phyloP scores from a whole-genome alignment of 2,113 vertebrate species.

The Neopipo cinnamomea region DNA sequence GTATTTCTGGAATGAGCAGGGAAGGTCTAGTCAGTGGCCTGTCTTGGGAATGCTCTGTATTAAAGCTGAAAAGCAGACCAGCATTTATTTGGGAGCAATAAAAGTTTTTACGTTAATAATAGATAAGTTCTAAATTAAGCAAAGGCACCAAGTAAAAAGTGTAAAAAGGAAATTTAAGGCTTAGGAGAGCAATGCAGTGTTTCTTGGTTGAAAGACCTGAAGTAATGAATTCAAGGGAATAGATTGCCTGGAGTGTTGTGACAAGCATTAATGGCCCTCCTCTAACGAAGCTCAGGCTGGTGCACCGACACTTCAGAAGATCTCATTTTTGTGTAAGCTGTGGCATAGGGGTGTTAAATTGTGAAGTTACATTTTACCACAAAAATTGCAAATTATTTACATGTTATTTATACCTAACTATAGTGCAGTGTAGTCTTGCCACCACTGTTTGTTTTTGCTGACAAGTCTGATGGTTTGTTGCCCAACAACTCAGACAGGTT shows the following conservation, averaged over 20 bases:
- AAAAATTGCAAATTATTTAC: constrained; percentile 53
- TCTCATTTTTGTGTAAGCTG: constrained; percentile 20
- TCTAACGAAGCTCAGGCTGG: not conserved
- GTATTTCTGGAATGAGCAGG: constrained; percentile 23
- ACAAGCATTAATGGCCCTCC: not conserved
- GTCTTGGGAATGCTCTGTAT: not conserved
- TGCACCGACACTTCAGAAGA: not conserved
- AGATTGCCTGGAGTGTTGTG: not conserved
- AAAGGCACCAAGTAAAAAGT: not conserved
- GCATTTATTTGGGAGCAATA: not conserved
- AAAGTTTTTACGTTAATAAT: not conserved
- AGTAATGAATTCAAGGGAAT: not conserved
- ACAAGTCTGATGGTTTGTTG: constrained; percentile 53
- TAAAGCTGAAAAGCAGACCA: not conserved
- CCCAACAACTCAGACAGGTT: constrained; percentile 57
- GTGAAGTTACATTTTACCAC: constrained; percentile 41
- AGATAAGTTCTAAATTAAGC: not conserved
- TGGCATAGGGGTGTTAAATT: constrained; percentile 14
- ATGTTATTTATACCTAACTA: constrained; percentile 29
- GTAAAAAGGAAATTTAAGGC: not conserved
- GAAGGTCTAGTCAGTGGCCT: not conserved
- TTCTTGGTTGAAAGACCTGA: not conserved
- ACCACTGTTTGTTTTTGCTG: constrained; percentile 54
- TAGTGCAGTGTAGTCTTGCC: not conserved
- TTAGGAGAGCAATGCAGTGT: not conserved